phyloP scores from a whole-genome alignment of 1,140 invertebrate species.

The Epicauta chinensis region DNA sequence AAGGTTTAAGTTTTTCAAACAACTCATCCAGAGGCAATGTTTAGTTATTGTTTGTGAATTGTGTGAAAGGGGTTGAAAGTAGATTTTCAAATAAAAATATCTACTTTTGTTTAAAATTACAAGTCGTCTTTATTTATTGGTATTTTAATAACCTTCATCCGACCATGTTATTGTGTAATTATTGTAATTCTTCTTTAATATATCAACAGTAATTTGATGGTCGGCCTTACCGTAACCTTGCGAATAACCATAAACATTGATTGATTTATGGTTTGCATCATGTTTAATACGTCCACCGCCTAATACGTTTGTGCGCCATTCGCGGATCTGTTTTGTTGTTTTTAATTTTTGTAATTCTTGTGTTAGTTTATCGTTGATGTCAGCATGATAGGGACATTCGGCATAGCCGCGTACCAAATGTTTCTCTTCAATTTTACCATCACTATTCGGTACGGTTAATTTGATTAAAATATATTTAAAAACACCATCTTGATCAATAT shows the following conservation, averaged over 20 bases:
- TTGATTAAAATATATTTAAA: constrained; percentile 87
- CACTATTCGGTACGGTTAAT: constrained; percentile 45
- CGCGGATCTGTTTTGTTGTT: constrained; percentile 44
- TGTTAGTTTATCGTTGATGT: constrained; percentile 61
- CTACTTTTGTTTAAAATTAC: no score
- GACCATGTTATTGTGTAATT: constrained; percentile 70
- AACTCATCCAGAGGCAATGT: no score
- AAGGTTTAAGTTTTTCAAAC: no score
- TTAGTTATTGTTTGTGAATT: no score
- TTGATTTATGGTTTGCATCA: constrained; percentile 61
- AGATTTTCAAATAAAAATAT: no score
- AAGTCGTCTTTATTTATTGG: not conserved
- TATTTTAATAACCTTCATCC: constrained; percentile 73
- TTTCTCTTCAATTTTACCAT: constrained; percentile 47
- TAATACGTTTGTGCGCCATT: constrained; percentile 41
- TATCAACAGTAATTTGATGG: constrained; percentile 63
- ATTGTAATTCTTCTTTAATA: constrained; percentile 68
- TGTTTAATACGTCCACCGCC: constrained; percentile 83
- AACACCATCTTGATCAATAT: constrained; percentile 70
- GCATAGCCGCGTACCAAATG: constrained; percentile 69
- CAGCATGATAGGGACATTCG: constrained; percentile 63
- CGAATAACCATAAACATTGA: constrained; percentile 85
- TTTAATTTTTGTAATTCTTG: constrained; percentile 47
- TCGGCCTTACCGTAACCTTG: constrained; percentile 83
- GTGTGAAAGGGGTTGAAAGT: no score